Percentiles rank a stretch among this genome's conserved stretches.
Evolutionary conservation across 2,888 invertebrate genomes (phyloP).

Genomic region (Drosophila neotestacea): DNA sequence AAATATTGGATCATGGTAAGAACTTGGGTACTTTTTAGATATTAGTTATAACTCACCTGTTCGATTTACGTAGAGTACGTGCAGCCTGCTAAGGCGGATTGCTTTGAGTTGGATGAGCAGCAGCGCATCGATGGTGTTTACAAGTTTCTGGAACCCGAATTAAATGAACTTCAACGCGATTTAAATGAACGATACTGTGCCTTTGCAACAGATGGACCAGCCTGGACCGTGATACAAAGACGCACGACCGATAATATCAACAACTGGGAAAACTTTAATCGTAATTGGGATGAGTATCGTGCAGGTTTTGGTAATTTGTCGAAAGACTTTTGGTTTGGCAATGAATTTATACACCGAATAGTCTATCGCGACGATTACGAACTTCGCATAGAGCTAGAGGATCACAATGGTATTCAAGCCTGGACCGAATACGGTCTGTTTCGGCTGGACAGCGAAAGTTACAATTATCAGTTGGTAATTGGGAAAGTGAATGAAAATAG

Average conservation of each 20-base stretch:
- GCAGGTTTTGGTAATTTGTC: conserved; percentile 87
- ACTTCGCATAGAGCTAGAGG: conserved; percentile 86
- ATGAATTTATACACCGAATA: conserved; percentile 86
- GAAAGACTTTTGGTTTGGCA: conserved; percentile 88
- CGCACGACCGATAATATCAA: conserved; percentile 82
- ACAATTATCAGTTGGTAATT: conserved; percentile 85
- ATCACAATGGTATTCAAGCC: conserved; percentile 85
- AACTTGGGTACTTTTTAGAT: conserved; percentile 32
- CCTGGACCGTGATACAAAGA: conserved; percentile 87
- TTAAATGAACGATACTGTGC: conserved; percentile 86
- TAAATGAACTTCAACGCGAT: conserved; percentile 83
- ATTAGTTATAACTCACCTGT: conserved; percentile 40
- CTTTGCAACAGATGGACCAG: conserved; percentile 85
- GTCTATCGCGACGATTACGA: conserved; percentile 83
- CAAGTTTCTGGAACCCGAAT: conserved; percentile 75
- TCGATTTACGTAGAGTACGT: conserved; percentile 62
- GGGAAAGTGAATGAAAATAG: conserved; percentile 83
- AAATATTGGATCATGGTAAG: conserved; percentile 12
- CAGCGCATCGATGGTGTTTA: conserved; percentile 85
- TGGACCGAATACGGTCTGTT: conserved; percentile 87
- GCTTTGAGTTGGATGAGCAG: conserved; percentile 83
- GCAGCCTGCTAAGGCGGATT: conserved; percentile 82
- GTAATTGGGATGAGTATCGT: conserved; percentile 87
- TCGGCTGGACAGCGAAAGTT: conserved; percentile 84
- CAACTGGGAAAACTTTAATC: conserved; percentile 85